phyloP scores from a whole-genome alignment of 92 coral and sea anemone genomes.

The Epizoanthus fatuus region DNA sequence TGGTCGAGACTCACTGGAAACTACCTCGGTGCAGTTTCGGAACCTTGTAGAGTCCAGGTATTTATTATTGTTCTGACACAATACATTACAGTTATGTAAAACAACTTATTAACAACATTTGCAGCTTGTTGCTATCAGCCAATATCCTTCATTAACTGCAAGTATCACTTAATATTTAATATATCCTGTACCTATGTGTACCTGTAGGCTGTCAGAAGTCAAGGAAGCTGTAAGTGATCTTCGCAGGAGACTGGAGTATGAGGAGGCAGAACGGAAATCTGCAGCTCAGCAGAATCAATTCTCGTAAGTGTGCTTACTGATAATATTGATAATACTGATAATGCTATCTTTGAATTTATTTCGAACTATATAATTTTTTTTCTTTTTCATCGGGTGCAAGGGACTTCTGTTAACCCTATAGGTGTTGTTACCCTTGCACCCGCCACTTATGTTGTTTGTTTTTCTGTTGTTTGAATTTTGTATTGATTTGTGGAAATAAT shows the following conservation, averaged over 20 bases:
- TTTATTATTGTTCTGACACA: neutral
- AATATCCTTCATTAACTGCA: too few species aligned
- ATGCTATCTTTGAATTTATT: too few species aligned
- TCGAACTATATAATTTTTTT: too few species aligned
- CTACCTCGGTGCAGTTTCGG: conserved; percentile 77
- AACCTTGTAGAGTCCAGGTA: conserved; percentile 83
- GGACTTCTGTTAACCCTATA: too few species aligned
- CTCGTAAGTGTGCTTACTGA: conserved; percentile 58
- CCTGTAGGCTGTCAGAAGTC: conserved; percentile 77
- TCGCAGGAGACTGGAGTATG: conserved; percentile 90
- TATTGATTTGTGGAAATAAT: too few species aligned
- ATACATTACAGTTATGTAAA: neutral
- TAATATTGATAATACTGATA: too few species aligned
- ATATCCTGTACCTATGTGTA: neutral
- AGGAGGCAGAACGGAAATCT: conserved; percentile 91
- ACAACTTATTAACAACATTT: too few species aligned
- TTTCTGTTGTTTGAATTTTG: too few species aligned
- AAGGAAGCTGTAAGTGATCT: conserved; percentile 86
- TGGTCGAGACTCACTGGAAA: conserved; percentile 76
- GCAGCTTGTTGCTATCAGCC: too few species aligned
- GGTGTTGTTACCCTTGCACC: too few species aligned
- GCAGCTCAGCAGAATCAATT: conserved; percentile 85
- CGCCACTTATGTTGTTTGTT: too few species aligned
- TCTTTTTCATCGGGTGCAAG: too few species aligned
- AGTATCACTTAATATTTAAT: neutral